Conservation (phyloP, 2,797 vertebrate species). For the Pristis pectinata region DNA sequence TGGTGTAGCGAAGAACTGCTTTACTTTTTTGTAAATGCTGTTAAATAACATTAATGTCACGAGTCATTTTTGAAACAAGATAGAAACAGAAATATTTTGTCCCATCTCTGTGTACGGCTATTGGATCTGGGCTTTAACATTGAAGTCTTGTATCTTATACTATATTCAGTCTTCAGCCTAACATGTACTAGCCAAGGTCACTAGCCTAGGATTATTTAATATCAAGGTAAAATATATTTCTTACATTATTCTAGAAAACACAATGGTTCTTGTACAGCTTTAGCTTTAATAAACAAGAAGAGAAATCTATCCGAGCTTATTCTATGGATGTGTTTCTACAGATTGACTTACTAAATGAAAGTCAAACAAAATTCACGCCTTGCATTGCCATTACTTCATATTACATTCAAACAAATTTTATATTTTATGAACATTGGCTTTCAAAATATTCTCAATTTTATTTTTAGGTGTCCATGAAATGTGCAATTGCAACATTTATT, state of each 20-base stretch:
- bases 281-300: not conserved
- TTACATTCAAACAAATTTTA: not conserved
- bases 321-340: too few species aligned
- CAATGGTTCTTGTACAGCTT: not conserved
- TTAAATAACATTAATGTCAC: not conserved
- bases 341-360: not conserved
- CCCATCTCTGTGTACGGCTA: not conserved
- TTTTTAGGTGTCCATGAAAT: too few species aligned
- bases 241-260: not conserved
- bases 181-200: not conserved
- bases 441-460: not conserved
- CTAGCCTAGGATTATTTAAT: not conserved
- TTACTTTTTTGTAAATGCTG: not conserved
- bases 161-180: not conserved
- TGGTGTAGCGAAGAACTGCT: not conserved
- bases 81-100: not conserved
- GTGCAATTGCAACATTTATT: too few species aligned
- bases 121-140: not conserved
- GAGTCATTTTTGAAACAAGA: not conserved
- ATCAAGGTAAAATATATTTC: not conserved
- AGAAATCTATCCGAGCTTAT: not conserved
- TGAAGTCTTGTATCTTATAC: not conserved
- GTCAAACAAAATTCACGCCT: not conserved
- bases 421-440: not conserved
- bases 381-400: not conserved